Base-by-base conservation (phyloP, 2,113 vertebrate species). In the Sylvilagus bachmani region DNA sequence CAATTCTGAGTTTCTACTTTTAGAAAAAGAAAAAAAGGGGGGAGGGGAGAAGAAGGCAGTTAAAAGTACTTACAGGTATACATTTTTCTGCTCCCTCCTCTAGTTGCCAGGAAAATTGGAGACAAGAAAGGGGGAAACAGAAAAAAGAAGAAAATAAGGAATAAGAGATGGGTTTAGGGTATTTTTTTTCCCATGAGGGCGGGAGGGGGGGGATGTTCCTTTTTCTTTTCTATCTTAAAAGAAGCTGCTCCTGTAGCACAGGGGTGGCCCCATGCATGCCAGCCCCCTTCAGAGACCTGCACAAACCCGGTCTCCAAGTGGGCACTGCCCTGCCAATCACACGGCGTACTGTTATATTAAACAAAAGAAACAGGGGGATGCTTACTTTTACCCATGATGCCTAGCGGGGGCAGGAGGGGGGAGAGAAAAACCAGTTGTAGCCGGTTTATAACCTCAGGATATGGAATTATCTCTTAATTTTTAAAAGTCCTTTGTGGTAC, bases 361-460 rank as follows among this genome's bases (percentile, higher is more conserved):
- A 99, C 98, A 99, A 98, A 98, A 98, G 98, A 97, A 97, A 98
- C 97, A 98, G 97, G 98, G 95, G 95, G 98, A 98, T 98, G 98
- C 98, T 98, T 98, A 98, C 98, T 98, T 98, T 98, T 98, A 98
- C 98, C 98, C 98, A 98, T 97, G 95, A 98, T 99, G 98, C 98
- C 97, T 98, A 98, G 98, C 98, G 96, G 97, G 98, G 98, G 86
- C 78, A 93, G 79, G 90, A 90, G 94, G 83, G 91, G 92, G 78
- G 82, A 33, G 85, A 93, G 97, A 96, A 92, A 94, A 97, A 97
- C 98, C 98, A 98, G 99, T 99, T 98, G 98, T 97, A 99, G 98
- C 98, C 98, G 98, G 99, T 99, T 99, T 99, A 98, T 98, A 99
- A 99, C 99, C 98, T 98, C 98, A 96, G 98, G 98, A 98, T 97